Evolutionary conservation across 2,888 invertebrate genomes (phyloP).

Genomic region (Tortricodes alternella): DNA sequence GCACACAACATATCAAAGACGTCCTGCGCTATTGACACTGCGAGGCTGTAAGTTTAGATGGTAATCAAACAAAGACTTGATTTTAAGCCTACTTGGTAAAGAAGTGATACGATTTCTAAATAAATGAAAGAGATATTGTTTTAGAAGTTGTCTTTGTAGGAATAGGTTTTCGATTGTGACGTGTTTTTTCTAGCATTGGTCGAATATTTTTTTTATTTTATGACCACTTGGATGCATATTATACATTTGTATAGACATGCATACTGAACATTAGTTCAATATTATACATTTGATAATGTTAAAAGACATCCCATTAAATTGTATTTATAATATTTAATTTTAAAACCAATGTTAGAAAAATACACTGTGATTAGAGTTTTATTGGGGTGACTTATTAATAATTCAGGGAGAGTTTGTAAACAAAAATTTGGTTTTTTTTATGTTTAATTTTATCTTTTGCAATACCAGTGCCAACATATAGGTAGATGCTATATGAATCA

Average conservation of each 20-base stretch:
- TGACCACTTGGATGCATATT: background rate
- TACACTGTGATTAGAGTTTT: constrained; percentile 14
- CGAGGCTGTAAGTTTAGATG: constrained; percentile 33
- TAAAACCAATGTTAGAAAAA: constrained; percentile 17
- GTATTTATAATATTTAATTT: background rate
- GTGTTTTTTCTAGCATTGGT: constrained; percentile 17
- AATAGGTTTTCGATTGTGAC: constrained; percentile 3
- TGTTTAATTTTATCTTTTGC: constrained; percentile 29
- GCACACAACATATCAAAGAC: constrained; percentile 57
- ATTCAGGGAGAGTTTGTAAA: constrained; percentile 12
- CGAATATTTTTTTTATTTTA: background rate
- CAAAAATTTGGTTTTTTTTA: constrained; percentile 1
- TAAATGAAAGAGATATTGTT: constrained; percentile 30
- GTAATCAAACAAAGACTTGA: constrained; percentile 63
- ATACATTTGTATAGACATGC: background rate
- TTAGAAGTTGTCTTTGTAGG: constrained; percentile 25
- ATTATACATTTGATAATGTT: background rate
- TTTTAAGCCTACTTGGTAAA: constrained; percentile 49
- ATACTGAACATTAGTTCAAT: background rate
- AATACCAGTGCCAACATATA: constrained; percentile 58
- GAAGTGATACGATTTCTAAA: constrained; percentile 62
- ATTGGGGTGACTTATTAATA: constrained; percentile 22
- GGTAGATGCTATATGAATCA: constrained; percentile 46
- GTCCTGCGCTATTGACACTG: constrained; percentile 54
- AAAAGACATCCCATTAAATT: background rate